Base-by-base conservation (phyloP, 2,888 invertebrate genomes). In the Gastrophysa polygoni region DNA sequence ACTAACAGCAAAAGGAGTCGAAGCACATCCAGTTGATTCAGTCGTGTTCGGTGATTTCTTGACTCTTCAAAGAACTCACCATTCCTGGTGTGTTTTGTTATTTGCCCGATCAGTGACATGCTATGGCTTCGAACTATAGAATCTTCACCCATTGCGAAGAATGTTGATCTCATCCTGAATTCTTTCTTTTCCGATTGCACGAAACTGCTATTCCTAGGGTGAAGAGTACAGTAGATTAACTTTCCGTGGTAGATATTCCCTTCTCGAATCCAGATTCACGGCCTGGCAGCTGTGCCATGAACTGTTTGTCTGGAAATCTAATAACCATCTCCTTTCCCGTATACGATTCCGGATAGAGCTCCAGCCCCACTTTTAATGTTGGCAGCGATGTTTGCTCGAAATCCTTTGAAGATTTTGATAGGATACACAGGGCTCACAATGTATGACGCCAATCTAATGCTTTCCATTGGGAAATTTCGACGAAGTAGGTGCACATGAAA, bases 281-380 rank as follows among this genome's bases (percentile, higher is more conserved):
- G 75, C 75, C 75, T 76, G 73, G 76, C 77, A 78, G 78, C 77
- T 78, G 78, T 78, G 77, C 77, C 78, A 77, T 76, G 77, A 78
- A 77, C 78, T 78, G 78, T 78, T 78, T 78, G 78, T 76, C 70
- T 77, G 76, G 75, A 78, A 79, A 79, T 78, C 76, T 77, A 79
- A 79, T 79, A 78, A 78, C 77, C 74, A 58, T 73, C 71, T 72
- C 68, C 70, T 69, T 67, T 59, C 61, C 44, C 44, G 60, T 63
- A n/a, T 38, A 61, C 58, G 57, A 57, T 56, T 51, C 57, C 38
- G 51, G 21, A 44, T 49, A 47, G 28, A 46, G 29, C 43, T 50
- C 32, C 56, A 46, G 51, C 34, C 44, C 47, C 49, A 32, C 56
- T 54, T 61, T 62, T 58, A 61, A 59, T 64, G 61, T 64, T 59